Percentiles rank a stretch among this genome's conserved stretches.
Evolutionary conservation across 2,113 vertebrate species (phyloP).

Genomic region (Notarius quadriscutis): DNA sequence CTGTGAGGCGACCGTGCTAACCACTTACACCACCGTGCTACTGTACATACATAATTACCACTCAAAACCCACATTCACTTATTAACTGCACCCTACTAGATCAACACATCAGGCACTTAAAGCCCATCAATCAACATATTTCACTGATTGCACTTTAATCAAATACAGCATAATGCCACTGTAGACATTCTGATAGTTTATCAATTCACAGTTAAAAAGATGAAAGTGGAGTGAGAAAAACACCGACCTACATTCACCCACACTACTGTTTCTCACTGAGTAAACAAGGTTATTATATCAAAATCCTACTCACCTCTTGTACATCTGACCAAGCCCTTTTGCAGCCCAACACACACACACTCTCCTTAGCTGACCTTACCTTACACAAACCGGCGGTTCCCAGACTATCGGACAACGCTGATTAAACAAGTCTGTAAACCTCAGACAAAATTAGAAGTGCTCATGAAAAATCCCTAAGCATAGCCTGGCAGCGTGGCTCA

Average conservation of each 20-base stretch:
- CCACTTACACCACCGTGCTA: no score
- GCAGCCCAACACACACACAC: not conserved
- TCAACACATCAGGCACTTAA: not conserved
- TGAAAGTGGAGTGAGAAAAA: not conserved
- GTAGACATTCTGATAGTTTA: not conserved
- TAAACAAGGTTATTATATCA: not conserved
- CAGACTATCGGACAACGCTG: not conserved
- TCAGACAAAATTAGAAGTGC: slow-evolving; percentile 4
- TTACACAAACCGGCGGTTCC: not conserved
- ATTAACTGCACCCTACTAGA: not conserved
- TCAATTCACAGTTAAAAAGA: not conserved
- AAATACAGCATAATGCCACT: not conserved
- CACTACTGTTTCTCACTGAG: not conserved
- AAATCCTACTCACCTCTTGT: slow-evolving; percentile 12
- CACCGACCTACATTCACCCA: not conserved
- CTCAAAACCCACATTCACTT: not conserved
- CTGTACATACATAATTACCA: not conserved
- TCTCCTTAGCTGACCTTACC: not conserved
- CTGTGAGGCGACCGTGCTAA: no score
- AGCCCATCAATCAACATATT: not conserved
- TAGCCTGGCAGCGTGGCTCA: not conserved
- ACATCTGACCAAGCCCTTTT: slow-evolving; percentile 20
- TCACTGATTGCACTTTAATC: not conserved
- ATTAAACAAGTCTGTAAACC: slow-evolving; percentile 5
- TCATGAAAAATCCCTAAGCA: slow-evolving; percentile 5